Evolutionary conservation across 1,140 invertebrate species (phyloP).

Genomic region (Neodiprion virginianus): DNA sequence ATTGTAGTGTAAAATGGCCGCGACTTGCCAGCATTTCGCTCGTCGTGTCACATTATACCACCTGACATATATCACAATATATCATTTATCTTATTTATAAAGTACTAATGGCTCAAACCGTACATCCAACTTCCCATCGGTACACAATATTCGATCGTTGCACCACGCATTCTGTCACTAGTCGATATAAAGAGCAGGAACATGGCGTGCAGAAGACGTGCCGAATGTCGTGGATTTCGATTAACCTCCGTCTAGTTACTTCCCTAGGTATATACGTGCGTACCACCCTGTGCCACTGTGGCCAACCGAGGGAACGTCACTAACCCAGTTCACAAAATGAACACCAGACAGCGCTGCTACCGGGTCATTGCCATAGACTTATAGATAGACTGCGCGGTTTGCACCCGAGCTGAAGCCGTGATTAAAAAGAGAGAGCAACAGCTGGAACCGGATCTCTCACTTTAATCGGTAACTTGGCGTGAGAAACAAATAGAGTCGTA

Average conservation of each 20-base stretch:
- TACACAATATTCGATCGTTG: conserved; percentile 7
- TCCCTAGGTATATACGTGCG: background rate
- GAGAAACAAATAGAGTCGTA: no score
- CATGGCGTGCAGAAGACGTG: conserved; percentile 6
- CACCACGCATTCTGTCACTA: background rate
- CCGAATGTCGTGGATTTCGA: conserved; percentile 6
- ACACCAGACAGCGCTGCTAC: background rate
- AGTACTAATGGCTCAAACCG: background rate
- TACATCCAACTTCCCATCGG: background rate
- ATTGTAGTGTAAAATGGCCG: conserved; percentile 73
- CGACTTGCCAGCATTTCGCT: conserved; percentile 47
- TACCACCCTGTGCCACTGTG: background rate
- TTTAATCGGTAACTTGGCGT: no score
- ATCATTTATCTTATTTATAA: background rate
- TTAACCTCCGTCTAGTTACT: conserved; percentile 2
- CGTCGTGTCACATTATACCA: conserved; percentile 9
- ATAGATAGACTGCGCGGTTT: no score
- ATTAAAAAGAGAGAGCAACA: no score
- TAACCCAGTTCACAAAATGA: background rate
- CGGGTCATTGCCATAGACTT: background rate
- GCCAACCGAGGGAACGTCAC: background rate
- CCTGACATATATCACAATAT: background rate
- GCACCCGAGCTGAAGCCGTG: no score
- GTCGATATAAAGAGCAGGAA: conserved; percentile 5
- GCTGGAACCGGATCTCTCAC: no score